Evolutionary conservation across 2,888 invertebrate genomes (phyloP).

Genomic region (Buathra laborator): DNA sequence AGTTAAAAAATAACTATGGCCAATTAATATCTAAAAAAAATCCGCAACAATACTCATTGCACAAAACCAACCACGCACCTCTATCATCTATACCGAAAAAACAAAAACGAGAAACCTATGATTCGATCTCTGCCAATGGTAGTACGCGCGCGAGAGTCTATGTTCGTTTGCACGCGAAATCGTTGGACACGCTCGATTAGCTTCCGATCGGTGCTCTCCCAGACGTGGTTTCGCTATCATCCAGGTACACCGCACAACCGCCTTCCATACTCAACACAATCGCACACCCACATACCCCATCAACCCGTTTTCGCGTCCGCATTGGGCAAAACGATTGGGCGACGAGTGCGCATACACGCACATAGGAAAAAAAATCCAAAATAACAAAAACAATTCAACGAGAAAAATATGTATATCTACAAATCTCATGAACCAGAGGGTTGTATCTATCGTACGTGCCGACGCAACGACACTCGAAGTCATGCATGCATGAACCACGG

Average conservation of each 20-base stretch:
- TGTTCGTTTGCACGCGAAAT: constrained; percentile 26
- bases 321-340: neutral
- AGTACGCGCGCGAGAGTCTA: neutral
- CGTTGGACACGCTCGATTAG: constrained; percentile 37
- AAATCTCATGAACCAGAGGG: neutral
- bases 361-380: neutral
- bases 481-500: neutral
- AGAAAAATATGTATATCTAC: neutral
- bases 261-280: neutral
- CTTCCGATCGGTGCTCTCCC: constrained; percentile 3
- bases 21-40: neutral
- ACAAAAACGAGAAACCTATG: neutral
- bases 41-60: neutral
- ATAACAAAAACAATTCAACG: neutral
- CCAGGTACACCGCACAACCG: neutral
- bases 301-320: neutral
- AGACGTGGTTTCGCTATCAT: constrained; percentile 8
- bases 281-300: neutral
- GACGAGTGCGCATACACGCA: constrained; percentile 3
- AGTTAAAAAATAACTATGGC: neutral
- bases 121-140: neutral
- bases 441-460: constrained; percentile 8
- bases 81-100: neutral
- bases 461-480: constrained; percentile 12
- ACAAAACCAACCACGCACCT: neutral